Conservation (phyloP, 2,113 vertebrate species). For the Cygnus buccinator region DNA sequence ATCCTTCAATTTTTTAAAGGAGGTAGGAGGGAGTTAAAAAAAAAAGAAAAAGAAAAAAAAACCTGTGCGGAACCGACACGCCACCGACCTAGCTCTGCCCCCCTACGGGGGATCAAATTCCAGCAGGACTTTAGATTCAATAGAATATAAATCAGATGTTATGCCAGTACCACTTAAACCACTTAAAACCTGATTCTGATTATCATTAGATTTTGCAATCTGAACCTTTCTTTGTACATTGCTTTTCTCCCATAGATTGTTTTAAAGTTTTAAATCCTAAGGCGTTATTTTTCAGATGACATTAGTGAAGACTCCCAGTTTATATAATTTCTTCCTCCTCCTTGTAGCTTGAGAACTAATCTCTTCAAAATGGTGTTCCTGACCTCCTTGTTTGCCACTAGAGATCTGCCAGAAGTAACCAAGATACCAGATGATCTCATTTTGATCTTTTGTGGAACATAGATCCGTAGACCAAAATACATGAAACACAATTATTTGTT, state of each 20-base stretch:
- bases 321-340: background rate
- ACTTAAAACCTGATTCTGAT: background rate
- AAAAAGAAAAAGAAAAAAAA: background rate
- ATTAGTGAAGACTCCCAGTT: background rate
- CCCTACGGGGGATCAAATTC: too few relatives aligned
- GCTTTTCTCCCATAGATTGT: rapidly evolving
- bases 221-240: background rate
- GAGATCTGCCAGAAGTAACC: background rate
- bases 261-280: background rate
- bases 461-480: background rate
- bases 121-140: background rate
- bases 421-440: background rate
- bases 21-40: too few relatives aligned
- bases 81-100: too few relatives aligned
- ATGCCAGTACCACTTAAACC: background rate
- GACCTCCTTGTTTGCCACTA: background rate
- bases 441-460: background rate
- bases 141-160: background rate
- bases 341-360: background rate
- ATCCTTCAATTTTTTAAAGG: background rate
- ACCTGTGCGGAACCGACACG: too few relatives aligned
- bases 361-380: background rate
- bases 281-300: background rate
- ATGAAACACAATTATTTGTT: background rate
- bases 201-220: background rate